Evolutionary conservation across 1,140 invertebrate species (phyloP), one percentile per base, ranked within the genome.

Genomic region (Dinoponera quadriceps): DNA sequence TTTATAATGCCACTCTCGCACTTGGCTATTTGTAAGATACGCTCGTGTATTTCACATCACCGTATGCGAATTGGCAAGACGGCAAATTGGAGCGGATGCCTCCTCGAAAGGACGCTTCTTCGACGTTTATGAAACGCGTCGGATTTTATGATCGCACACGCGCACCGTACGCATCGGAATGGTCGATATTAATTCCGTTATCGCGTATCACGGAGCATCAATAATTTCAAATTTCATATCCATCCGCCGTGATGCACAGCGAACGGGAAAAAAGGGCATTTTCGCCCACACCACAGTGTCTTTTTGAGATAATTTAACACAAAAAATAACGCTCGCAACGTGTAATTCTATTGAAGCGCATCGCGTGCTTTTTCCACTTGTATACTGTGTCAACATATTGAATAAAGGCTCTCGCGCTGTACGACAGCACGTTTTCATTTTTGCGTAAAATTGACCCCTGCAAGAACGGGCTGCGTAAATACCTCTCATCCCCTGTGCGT

Each of bases 1-100:
- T 91, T 91, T 90, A 90, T 88, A 90, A 91, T 86, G 81, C 78
- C 71, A 62, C 55, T 27, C 20, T 25, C 22, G 60, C 78, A 83
- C 59, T 71, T 66, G 7, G 49, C 62, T 66, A 84, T 22, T 25
- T 55, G 68, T 80, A 78, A 49, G 72, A 71, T 68, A 85, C 25
- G 29, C 48, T 68, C 44, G 18, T 54, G 51, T 73, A 84, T 84
- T 84, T 84, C 54, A 57, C 25, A 49, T 80, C 49, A 66, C 27
- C 33, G 20, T 48, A 27, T 5, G 44, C 48, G 38, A 44, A 54
- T 51, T 0, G 51, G 16, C 16, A 38, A n/a, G 29, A 57, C 33
- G 48, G 51, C 63, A 69, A 69, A 78, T 69, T 69, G 48, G 62
- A 1, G 22, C 74, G 59, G 25, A 29, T 29, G 25, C 25, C 13